Percentiles rank a stretch among this genome's conserved stretches.
phyloP scores from a whole-genome alignment of 2,888 invertebrate species.

The Caenorhabditis sp. region DNA sequence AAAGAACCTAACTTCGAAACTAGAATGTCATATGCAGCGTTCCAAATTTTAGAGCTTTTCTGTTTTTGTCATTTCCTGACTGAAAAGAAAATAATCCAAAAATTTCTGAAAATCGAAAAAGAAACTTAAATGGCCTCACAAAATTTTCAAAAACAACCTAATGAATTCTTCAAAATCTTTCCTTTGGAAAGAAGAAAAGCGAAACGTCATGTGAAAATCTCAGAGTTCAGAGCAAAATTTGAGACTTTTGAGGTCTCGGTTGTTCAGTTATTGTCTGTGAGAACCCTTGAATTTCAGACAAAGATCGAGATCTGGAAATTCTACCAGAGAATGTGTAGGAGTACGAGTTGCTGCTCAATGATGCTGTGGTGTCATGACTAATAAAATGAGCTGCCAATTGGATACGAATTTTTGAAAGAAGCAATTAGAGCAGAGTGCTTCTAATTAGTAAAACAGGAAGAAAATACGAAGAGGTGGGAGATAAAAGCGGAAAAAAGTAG shows the following conservation, averaged over 20 bases:
- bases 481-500: slow-evolving; percentile 7
- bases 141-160: background rate
- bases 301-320: background rate
- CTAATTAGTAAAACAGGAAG: slow-evolving; percentile 6
- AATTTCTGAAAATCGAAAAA: background rate
- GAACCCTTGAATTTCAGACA: background rate
- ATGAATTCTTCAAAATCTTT: slow-evolving; percentile 22
- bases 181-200: background rate
- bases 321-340: background rate
- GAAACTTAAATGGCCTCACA: background rate
- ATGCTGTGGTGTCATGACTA: slow-evolving; percentile 1
- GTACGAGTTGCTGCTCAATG: background rate
- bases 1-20: background rate
- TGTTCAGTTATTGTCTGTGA: background rate
- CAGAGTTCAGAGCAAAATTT: slow-evolving; percentile 5
- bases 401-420: background rate
- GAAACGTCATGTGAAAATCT: slow-evolving; percentile 25
- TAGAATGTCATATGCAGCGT: background rate
- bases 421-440: background rate
- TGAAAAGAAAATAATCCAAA: background rate
- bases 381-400: slow-evolving; percentile 8
- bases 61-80: background rate
- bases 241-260: background rate
- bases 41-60: background rate
- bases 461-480: slow-evolving; percentile 5